These are phyloP conservation scores for Helicolenus hilgendorfi DNA, from an alignment of 2,797 vertebrate species.

Conservation along the genomic window DNA sequence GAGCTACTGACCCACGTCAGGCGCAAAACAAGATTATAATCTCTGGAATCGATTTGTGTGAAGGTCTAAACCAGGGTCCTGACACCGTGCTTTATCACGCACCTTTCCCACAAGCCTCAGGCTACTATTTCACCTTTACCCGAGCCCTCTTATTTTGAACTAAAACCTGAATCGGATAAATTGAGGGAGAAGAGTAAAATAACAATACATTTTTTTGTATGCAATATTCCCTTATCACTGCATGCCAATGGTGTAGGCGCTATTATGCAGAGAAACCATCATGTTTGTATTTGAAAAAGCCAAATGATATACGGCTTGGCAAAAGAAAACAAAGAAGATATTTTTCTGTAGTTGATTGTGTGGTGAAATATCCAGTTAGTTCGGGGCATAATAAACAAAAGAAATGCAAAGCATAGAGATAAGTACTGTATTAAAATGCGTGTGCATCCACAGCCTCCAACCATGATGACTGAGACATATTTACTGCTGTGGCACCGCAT, in stretches of 20 bases:
- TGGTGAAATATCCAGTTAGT: background rate
- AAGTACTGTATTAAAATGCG: constrained; percentile 1
- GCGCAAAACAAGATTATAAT: constrained; percentile 86
- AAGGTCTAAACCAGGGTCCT: constrained; percentile 77
- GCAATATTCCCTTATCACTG: constrained; percentile 1
- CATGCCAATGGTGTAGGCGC: constrained; percentile 3
- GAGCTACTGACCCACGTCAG: constrained; percentile 75
- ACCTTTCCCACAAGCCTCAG: constrained; percentile 55
- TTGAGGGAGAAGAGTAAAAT: background rate
- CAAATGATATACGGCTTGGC: background rate
- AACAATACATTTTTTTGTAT: background rate
- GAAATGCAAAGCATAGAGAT: background rate
- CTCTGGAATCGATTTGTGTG: constrained; percentile 84
- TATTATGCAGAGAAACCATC: background rate
- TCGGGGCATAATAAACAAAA: background rate
- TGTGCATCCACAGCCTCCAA: background rate
- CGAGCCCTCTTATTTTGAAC: constrained; percentile 36
- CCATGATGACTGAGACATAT: background rate
- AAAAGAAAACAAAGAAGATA: background rate
- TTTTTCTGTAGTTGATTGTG: background rate
- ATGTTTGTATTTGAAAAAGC: background rate
- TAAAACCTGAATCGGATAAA: constrained; percentile 29
- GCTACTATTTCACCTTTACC: constrained; percentile 54
- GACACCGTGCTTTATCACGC: constrained; percentile 68
- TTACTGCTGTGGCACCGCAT: background rate